Evolutionary conservation across 2,888 invertebrate genomes (phyloP), one percentile per base, ranked within the genome.

Genomic region (Ecliptopera silaceata): DNA sequence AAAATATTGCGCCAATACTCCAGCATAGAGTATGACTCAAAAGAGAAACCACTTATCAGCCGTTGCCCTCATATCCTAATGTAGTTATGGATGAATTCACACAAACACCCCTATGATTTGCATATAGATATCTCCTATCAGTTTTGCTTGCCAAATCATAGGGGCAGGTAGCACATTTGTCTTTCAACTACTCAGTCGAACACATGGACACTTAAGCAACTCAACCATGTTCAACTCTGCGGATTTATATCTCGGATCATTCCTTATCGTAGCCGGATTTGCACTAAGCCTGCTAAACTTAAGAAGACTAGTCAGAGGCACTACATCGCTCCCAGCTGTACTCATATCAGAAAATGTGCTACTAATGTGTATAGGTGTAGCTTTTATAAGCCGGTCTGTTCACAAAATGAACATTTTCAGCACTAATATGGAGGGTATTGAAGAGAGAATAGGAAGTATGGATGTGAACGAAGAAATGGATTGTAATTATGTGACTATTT

Each of bases 321-420:
- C 55, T 3, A 77, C 72, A 12, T 72, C 70, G 22, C 79, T 84
- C 39, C 76, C 84, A 1, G 63, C 74, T 13, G 79, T 91, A 18
- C 65, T 91, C 8, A 63, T 91, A 32, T 91, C 91, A 6, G 89
- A 91, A 70, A 91, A 91, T 69, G 62, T 89, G 38, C 64, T 90
- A 1, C 61, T 90, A 4, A 79, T 78, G 62, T 86, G 87, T 58
- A 83, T 90, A 44, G 91, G 91, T 29, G 68, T 88, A 29, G 79
- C 84, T 11, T 90, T 88, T 56, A 66, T 89, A 6, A 70, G 65
- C 13, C 73, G 87, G 26, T 79, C 83, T 0, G 59, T 80, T 2
- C 72, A 80, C 50, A 69, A 82, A 22, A 59, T 82, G 10, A 77
- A 70, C 49, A 72, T 82, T 1, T 50, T 68, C 0, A 88, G 75